A percentile compares a stretch with the other conserved stretches of the same genome.
Evolutionary conservation across 2,797 vertebrate genomes (phyloP).

Genomic region (Melanotaenia pygmaea): DNA sequence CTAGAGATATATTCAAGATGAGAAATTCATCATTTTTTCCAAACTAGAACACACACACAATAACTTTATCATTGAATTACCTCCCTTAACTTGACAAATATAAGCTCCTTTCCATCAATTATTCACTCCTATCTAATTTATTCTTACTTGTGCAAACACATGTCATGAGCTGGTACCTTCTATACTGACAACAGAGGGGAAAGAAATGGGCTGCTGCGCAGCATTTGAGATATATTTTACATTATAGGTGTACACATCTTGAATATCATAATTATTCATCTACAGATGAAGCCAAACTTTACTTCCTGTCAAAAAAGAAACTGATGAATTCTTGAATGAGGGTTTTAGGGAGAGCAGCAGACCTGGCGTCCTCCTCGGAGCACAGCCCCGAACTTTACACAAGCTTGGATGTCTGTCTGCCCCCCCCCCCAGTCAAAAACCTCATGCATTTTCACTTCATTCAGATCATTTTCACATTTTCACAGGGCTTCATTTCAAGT

Average conservation of each 20-base stretch:
- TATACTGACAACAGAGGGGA: constrained; percentile 29
- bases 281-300: constrained; percentile 79
- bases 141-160: constrained; percentile 56
- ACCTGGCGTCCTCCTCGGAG: constrained; percentile 68
- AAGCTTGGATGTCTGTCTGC: constrained; percentile 61
- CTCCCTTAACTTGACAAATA: constrained; percentile 50
- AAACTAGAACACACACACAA: constrained; percentile 25
- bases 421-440: background rate
- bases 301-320: constrained; percentile 77
- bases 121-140: constrained; percentile 58
- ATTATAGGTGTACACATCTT: constrained; percentile 74
- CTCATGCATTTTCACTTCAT: constrained; percentile 73
- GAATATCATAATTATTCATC: constrained; percentile 75
- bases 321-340: constrained; percentile 77
- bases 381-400: constrained; percentile 78
- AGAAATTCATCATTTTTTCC: constrained; percentile 16
- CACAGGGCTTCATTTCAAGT: constrained; percentile 82
- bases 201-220: constrained; percentile 46
- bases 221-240: constrained; percentile 54
- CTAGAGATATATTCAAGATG: constrained; percentile 16
- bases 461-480: constrained; percentile 85
- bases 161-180: constrained; percentile 50
- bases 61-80: constrained; percentile 51
- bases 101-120: constrained; percentile 56
- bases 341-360: constrained; percentile 74